Evolutionary conservation across 2,797 vertebrate genomes (phyloP), one percentile per base, ranked within the genome.

Genomic region (Hirundo rustica): DNA sequence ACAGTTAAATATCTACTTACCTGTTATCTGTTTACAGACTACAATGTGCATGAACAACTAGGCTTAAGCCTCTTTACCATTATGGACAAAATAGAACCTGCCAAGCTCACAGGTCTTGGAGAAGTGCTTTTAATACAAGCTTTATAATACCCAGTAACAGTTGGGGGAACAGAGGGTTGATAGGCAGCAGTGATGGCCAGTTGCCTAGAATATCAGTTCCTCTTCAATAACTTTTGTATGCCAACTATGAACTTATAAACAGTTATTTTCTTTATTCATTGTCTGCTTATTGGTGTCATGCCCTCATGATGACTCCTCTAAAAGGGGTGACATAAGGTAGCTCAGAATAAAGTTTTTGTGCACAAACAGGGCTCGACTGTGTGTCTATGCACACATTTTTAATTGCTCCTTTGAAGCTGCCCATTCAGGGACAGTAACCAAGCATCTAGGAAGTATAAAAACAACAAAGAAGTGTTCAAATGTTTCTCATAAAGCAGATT

Each of bases 311-410:
- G 96, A 96, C 96, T 96, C 96, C 84, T 92, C 96, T 97, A 93
- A 97, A 97, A 96, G 97, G 96, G 96, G 96, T 97, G 97, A 98
- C 92, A 96, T 96, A 98, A 98, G 96, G 96, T 97, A 97, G 96
- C 96, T 85, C 93, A 96, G 96, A 97, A 97, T 97, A 97, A 97
- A 95, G 97, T 95, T 97, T 97, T 97, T 97, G 97, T 97, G 96
- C 96, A 90, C 93, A 95, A 92, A 96, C 95, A 96, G 94, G 94
- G 82, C 96, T 97, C 96, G 96, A 97, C 97, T 97, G 95, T 97
- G 96, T 51, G 45, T 94, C 95, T 89, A 44, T 96, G 96, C 88
- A 96, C 92, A 94, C 92, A 96, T 81, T 94, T 97, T 96, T 96
- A 96, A 97, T 97, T 97, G 96, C 97, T 97, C 77, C 94, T 97